Evolutionary conservation across 2,888 invertebrate genomes (phyloP).

Genomic region (Campaea margaritaria): DNA sequence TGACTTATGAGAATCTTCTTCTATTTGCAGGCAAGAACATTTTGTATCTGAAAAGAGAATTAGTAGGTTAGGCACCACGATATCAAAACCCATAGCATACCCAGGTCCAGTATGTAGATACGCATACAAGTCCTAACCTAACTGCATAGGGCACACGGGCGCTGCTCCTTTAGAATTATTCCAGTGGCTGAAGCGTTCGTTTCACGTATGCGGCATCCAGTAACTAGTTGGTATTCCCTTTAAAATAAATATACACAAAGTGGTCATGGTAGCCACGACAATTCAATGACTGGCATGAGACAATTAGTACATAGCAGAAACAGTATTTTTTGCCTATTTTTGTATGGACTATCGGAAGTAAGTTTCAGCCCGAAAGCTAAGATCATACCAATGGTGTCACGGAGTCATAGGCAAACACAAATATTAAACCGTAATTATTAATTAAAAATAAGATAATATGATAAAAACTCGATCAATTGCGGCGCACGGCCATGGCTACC

Average conservation of each 20-base stretch:
- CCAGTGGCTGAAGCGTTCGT: not conserved
- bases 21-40: conserved; percentile 45
- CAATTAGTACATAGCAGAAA: too few relatives aligned
- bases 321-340: too few relatives aligned
- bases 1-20: conserved; percentile 8
- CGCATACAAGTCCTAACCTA: conserved; percentile 1
- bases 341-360: too few relatives aligned
- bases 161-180: not conserved
- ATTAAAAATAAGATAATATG: too few relatives aligned
- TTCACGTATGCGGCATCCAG: not conserved
- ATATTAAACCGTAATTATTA: too few relatives aligned
- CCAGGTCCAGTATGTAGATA: not conserved
- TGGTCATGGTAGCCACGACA: too few relatives aligned
- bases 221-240: conserved; percentile 12
- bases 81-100: not conserved
- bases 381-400: too few relatives aligned
- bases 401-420: too few relatives aligned
- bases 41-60: conserved; percentile 49
- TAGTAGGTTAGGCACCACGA: conserved; percentile 17
- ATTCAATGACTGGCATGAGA: too few relatives aligned
- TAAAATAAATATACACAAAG: not conserved
- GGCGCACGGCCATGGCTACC: too few relatives aligned
- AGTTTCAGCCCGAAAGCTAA: too few relatives aligned
- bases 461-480: too few relatives aligned
- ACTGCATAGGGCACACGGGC: not conserved